phyloP scores from a whole-genome alignment of 2,113 vertebrate species.

The Aldabrachelys gigantea region DNA sequence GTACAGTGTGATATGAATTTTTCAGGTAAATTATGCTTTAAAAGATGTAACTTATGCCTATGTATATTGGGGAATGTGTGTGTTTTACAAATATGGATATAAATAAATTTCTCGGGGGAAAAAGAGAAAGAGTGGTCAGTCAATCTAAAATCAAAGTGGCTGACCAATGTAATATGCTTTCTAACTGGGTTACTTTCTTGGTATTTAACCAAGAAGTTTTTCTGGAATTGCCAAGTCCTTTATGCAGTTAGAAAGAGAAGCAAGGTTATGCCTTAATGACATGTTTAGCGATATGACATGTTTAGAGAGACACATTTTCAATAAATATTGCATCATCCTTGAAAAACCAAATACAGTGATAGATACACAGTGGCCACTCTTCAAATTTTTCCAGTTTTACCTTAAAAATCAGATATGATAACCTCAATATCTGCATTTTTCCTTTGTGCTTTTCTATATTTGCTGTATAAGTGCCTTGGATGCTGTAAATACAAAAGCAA shows the following conservation, averaged over 20 bases:
- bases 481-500: neutral
- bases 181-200: neutral
- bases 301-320: neutral
- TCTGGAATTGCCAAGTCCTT: neutral
- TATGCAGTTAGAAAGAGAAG: neutral
- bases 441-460: neutral
- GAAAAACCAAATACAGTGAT: neutral
- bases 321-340: neutral
- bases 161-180: neutral
- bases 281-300: neutral
- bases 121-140: neutral
- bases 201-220: neutral
- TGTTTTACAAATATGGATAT: neutral
- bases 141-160: neutral
- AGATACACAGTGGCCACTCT: neutral
- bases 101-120: neutral
- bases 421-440: neutral
- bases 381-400: neutral
- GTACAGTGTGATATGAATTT: neutral
- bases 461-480: neutral
- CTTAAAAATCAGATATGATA: neutral
- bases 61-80: neutral
- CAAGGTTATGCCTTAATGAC: neutral
- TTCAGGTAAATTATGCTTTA: neutral
- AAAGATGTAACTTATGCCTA: neutral